Conservation (phyloP, 2,113 vertebrate genomes). For the Paradoxurus hermaphroditus region DNA sequence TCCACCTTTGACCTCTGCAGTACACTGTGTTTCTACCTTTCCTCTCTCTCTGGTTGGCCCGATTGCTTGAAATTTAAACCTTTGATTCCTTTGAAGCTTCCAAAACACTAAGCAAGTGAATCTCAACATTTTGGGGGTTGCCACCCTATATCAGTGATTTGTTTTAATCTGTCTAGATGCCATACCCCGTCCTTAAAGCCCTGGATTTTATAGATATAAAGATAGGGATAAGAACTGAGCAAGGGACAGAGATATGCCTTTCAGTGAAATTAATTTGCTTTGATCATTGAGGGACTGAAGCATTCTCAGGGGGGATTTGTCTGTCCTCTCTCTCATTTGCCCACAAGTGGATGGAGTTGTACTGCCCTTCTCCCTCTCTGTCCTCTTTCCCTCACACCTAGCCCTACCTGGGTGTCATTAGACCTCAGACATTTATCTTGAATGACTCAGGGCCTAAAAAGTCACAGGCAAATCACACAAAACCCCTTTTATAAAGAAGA, state of each 20-base stretch:
- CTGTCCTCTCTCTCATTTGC: neutral
- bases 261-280: neutral
- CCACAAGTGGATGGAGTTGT: neutral
- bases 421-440: neutral
- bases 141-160: neutral
- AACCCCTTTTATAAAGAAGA: neutral
- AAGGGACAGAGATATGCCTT: neutral
- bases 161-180: neutral
- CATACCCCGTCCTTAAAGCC: neutral
- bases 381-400: neutral
- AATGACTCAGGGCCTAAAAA: neutral
- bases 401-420: neutral
- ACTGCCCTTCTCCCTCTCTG: neutral
- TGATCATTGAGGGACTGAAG: neutral
- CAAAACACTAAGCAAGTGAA: neutral
- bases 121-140: neutral
- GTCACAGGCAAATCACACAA: neutral
- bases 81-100: neutral
- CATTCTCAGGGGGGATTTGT: neutral
- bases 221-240: neutral
- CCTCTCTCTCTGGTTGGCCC: neutral
- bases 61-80: neutral
- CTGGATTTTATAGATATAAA: neutral
- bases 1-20: neutral
- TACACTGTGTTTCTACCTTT: neutral